Evolutionary conservation across 2,888 invertebrate genomes (phyloP).

Genomic region (Campopleginae sp.): DNA sequence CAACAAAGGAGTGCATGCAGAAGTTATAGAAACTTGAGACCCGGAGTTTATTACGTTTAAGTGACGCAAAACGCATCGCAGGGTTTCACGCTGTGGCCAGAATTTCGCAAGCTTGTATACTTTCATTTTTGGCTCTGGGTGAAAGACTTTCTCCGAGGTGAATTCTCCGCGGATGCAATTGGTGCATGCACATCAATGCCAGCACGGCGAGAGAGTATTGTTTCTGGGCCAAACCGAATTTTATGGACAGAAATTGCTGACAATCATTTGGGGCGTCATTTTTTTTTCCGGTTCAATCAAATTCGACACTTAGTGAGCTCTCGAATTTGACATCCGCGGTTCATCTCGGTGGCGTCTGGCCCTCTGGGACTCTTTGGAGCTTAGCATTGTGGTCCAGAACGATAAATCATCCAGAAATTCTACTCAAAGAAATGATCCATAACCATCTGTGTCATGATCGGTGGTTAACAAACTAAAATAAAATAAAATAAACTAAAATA

Average conservation of each 20-base stretch:
- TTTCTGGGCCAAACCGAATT: not conserved
- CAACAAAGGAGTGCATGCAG: not conserved
- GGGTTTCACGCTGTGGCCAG: not conserved
- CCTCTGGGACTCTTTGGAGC: too few species aligned
- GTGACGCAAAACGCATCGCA: not conserved
- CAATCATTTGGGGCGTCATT: not conserved
- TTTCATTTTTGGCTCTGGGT: conserved; percentile 25
- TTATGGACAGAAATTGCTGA: not conserved
- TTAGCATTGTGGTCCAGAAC: not conserved
- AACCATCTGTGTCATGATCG: too few species aligned
- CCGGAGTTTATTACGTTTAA: not conserved
- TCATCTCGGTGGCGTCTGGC: too few species aligned
- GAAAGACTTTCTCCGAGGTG: not conserved
- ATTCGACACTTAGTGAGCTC: not conserved
- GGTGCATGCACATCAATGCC: not conserved
- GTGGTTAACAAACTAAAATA: too few species aligned
- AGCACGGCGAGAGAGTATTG: not conserved
- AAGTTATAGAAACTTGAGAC: not conserved
- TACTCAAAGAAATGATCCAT: too few species aligned
- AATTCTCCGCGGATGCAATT: not conserved
- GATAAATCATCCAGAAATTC: not conserved
- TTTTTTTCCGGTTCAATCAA: not conserved
- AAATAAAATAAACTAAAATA: too few species aligned
- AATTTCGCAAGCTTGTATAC: conserved; percentile 27
- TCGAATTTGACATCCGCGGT: too few species aligned